phyloP scores from a whole-genome alignment of 2,888 invertebrate genomes.

The Micropterix aruncella region DNA sequence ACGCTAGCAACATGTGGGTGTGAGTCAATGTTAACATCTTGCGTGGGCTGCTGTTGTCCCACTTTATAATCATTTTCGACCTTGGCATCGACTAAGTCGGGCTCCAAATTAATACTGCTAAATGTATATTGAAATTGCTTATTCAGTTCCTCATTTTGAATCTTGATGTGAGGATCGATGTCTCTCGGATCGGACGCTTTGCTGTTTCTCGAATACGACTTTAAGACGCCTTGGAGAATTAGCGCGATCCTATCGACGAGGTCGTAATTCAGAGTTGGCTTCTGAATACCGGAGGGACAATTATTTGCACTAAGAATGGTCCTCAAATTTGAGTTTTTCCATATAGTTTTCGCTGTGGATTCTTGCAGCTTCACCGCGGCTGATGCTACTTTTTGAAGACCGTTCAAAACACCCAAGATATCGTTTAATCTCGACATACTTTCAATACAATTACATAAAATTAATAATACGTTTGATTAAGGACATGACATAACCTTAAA shows the following conservation, averaged over 20 bases:
- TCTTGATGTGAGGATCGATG: slow-evolving; percentile 24
- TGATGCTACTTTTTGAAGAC: slow-evolving; percentile 51
- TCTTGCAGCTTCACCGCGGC: slow-evolving; percentile 53
- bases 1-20: too few species aligned
- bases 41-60: too few species aligned
- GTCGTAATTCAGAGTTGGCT: slow-evolving; percentile 35
- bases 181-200: slow-evolving; percentile 14
- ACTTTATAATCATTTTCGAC: too few species aligned
- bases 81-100: neutral
- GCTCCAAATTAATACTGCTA: slow-evolving; percentile 18
- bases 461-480: too few species aligned
- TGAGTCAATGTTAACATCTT: too few species aligned
- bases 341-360: slow-evolving; percentile 40
- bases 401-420: slow-evolving; percentile 50
- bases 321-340: slow-evolving; percentile 58
- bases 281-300: slow-evolving; percentile 22
- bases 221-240: slow-evolving; percentile 54
- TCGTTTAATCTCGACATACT: slow-evolving; percentile 47
- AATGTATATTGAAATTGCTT: slow-evolving; percentile 31
- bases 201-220: slow-evolving; percentile 23
- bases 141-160: slow-evolving; percentile 31
- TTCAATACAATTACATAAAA: slow-evolving; percentile 7
- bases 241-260: slow-evolving; percentile 48
- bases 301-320: slow-evolving; percentile 22
- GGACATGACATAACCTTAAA: too few species aligned